Conservation (phyloP, 2,113 vertebrate genomes). For the Laticauda colubrina region DNA sequence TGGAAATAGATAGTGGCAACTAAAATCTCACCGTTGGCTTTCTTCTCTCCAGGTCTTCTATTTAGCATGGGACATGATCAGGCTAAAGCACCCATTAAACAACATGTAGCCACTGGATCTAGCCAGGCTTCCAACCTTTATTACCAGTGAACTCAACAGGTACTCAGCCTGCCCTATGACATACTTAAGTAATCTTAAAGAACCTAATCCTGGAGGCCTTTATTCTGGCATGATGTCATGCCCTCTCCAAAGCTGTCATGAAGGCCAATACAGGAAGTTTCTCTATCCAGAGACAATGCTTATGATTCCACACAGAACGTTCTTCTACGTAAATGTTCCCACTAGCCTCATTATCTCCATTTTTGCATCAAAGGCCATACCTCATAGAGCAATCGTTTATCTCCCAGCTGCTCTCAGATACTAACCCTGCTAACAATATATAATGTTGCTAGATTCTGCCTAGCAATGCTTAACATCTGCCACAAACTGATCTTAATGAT, state of each 20-base stretch:
- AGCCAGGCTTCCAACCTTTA: neutral
- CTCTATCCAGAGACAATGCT: neutral
- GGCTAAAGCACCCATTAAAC: neutral
- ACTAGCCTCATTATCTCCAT: neutral
- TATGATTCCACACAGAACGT: neutral
- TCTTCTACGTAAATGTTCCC: neutral
- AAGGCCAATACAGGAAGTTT: neutral
- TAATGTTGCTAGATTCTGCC: neutral
- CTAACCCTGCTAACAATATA: neutral
- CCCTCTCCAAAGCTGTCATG: neutral
- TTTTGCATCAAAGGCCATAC: neutral
- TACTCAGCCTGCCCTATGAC: neutral
- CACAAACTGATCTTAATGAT: neutral
- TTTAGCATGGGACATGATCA: neutral
- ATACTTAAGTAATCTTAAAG: neutral
- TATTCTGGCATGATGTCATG: neutral
- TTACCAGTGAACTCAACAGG: neutral
- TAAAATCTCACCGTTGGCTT: neutral
- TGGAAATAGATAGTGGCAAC: neutral
- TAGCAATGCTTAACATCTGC: neutral
- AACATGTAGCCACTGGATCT: neutral
- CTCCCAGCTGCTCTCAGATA: neutral
- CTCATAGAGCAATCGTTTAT: neutral
- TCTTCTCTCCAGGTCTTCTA: neutral
- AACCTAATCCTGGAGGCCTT: neutral